Evolutionary conservation across 2,113 vertebrate species (phyloP).

Genomic region (Ophiodon elongatus): DNA sequence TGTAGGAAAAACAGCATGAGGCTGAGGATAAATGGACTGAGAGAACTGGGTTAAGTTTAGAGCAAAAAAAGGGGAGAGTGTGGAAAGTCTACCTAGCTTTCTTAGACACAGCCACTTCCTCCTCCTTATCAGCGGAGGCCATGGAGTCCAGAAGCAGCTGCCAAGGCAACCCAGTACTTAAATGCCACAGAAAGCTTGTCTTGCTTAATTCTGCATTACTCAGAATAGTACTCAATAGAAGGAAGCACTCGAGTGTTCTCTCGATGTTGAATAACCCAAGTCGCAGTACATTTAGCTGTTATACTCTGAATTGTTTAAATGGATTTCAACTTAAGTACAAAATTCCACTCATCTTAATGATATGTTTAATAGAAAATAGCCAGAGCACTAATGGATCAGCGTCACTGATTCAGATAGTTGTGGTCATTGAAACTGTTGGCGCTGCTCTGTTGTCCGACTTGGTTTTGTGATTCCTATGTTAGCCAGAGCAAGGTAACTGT

Average conservation of each 20-base stretch:
- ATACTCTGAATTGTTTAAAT: constrained; percentile 42
- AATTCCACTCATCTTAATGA: constrained; percentile 39
- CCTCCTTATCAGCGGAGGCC: constrained; percentile 73
- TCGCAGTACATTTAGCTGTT: constrained; percentile 20
- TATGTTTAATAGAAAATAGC: constrained; percentile 43
- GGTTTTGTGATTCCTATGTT: constrained; percentile 55
- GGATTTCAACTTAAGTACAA: constrained; percentile 27
- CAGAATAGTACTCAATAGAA: constrained; percentile 71
- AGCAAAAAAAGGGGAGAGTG: constrained; percentile 3
- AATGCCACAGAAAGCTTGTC: constrained; percentile 53
- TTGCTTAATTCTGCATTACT: constrained; percentile 56
- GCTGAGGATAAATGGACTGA: constrained; percentile 8
- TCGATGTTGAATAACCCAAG: constrained; percentile 18
- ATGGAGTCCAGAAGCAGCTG: constrained; percentile 66
- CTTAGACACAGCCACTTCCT: constrained; percentile 67
- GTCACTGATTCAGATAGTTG: constrained; percentile 42
- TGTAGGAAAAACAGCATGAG: constrained; percentile 9
- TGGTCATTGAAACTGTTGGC: constrained; percentile 22
- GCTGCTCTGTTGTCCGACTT: constrained; percentile 43
- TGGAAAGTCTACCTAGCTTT: constrained; percentile 53
- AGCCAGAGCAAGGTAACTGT: constrained; percentile 64
- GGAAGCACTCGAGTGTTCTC: constrained; percentile 57
- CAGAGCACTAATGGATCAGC: constrained; percentile 47
- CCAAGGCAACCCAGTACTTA: constrained; percentile 70
- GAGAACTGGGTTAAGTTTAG: constrained; percentile 28